Base-by-base conservation (phyloP, 1,140 invertebrate species). In the Lasioglossum albipes region DNA sequence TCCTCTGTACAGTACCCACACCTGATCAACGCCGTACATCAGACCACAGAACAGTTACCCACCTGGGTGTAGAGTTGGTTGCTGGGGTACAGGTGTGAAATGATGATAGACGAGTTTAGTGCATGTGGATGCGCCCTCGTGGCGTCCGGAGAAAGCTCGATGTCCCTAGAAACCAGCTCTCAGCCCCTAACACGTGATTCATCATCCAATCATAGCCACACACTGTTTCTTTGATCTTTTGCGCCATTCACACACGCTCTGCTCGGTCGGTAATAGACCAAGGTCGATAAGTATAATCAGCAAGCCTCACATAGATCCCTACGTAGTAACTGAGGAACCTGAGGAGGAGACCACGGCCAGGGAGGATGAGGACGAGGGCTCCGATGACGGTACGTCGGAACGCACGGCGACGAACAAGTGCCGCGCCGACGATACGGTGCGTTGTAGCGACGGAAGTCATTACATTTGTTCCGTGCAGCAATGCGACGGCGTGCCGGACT, bases 401-500 rank as follows among this genome's bases (percentile, higher is more conserved):
- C 13, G 5, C 36, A 5, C 83, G 65, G 80, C 82, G 0, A 64
- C 84, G 57, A 89, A 90, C 73, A 90, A 89, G 64, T 94, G 94
- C 85, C 91, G 93, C 22, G 93, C 91, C 27, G 94, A 94, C 78
- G 93, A 93, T 78, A 89, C 91, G 77, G 90, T 93, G 36, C 89
- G 89, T 57, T 94, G 94, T 80, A 59, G 67, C 10, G 91, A 93
- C 77, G 90, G 85, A 69, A 93, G 90, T 86, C 89, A 90, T 79
- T 85, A 82, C 70, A 94, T 93, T 84, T 93, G 92, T 84, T 88
- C 90, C 52, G 90, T 91, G 10, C 91, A 94, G 74, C 57, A 89
- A 41, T 94, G 94, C 84, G 94, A 95, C 86, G 94, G 94, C 9
- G 85, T 88, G 18, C 74, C 36, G n/a, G 93, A 95, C 83, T 95